phyloP scores from a whole-genome alignment of 2,113 vertebrate species.

The Abramis brama region DNA sequence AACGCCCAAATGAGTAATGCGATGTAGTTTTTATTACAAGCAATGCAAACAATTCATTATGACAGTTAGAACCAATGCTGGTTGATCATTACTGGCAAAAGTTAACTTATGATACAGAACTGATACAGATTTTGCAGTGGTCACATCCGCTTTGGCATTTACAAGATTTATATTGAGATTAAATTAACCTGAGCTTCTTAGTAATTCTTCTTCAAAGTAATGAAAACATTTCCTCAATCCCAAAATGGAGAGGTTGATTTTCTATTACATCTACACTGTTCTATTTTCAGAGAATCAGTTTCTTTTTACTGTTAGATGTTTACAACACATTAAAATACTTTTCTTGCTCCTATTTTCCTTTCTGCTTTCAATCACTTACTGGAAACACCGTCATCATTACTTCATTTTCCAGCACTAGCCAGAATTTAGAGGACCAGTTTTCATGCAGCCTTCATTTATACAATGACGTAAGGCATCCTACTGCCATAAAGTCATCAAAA shows the following conservation, averaged over 20 bases:
- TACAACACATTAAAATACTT: neutral
- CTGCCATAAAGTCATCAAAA: constrained; percentile 12
- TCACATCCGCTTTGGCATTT: neutral
- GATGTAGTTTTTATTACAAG: constrained; percentile 21
- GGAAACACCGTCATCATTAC: neutral
- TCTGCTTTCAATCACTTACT: neutral
- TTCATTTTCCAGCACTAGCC: neutral
- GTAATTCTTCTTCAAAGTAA: no score
- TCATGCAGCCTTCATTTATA: neutral
- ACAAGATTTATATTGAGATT: neutral
- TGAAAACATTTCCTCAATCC: neutral
- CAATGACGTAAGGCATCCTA: neutral
- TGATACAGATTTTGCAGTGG: neutral
- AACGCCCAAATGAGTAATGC: constrained; percentile 22
- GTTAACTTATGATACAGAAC: neutral
- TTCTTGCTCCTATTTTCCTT: neutral
- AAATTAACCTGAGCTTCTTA: neutral
- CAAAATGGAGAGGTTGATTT: neutral
- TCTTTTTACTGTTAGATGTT: neutral
- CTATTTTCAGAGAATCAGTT: neutral
- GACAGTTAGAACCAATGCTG: neutral
- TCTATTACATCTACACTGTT: neutral
- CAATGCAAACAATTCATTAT: neutral
- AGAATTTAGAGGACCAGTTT: neutral
- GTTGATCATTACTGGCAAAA: neutral